Evolutionary conservation across 2,797 vertebrate species (phyloP).

Genomic region (Danio albolineatus): DNA sequence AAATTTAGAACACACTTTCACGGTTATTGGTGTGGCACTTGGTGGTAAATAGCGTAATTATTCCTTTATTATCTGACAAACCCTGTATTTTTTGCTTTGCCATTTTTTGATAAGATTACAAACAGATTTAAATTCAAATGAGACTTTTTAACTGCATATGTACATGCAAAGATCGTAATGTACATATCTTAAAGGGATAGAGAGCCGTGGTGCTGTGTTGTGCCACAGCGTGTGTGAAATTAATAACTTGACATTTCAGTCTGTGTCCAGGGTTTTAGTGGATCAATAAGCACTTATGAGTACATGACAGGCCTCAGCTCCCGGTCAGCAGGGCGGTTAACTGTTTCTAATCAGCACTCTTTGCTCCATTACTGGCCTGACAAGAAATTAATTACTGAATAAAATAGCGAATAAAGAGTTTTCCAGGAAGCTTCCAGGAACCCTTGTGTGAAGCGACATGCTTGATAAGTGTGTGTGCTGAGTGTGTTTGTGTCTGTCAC

Average conservation of each 20-base stretch:
- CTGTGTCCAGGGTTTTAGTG: conserved; percentile 36
- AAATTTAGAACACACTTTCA: too few species aligned
- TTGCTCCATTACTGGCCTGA: conserved; percentile 13
- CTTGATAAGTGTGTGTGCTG: background rate
- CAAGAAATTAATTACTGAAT: background rate
- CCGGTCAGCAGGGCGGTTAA: conserved; percentile 8
- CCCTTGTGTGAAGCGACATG: background rate
- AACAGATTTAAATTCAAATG: background rate
- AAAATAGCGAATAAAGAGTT: background rate
- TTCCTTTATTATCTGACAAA: too few species aligned
- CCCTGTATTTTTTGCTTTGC: background rate
- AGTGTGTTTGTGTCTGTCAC: conserved; percentile 4
- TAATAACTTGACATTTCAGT: conserved; percentile 66
- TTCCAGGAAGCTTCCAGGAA: background rate
- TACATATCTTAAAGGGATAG: background rate
- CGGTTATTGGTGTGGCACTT: too few species aligned
- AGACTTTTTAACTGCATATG: conserved; percentile 6
- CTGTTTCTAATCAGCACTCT: conserved; percentile 23
- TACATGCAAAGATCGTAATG: background rate
- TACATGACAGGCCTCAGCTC: conserved; percentile 35
- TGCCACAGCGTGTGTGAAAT: conserved; percentile 56
- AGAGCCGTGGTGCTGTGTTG: conserved; percentile 24
- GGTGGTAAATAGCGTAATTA: too few species aligned
- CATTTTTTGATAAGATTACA: background rate
- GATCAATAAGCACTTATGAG: conserved; percentile 69